Conservation (phyloP, 2,113 vertebrate species). For the Podarcis muralis region DNA sequence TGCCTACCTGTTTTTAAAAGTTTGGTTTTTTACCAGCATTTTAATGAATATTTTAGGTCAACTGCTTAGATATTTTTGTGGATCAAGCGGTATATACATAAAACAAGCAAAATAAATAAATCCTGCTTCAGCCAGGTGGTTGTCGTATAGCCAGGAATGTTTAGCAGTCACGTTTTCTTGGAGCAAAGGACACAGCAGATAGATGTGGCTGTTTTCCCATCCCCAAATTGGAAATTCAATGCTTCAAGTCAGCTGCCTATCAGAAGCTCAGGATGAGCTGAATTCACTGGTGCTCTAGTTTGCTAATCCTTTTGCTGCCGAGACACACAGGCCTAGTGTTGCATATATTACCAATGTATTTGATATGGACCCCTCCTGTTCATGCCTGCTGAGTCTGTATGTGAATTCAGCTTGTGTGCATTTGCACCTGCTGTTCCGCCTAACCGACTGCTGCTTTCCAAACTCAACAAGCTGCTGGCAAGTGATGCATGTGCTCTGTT, state of each 20-base stretch:
- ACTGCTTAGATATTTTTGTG: too few relatives aligned
- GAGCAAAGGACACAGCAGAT: not conserved
- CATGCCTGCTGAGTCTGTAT: not conserved
- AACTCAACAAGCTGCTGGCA: conserved; percentile 27
- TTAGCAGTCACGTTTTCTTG: not conserved
- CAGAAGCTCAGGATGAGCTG: not conserved
- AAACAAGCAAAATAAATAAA: not conserved
- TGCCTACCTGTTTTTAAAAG: too few relatives aligned
- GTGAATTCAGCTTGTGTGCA: conserved; percentile 1
- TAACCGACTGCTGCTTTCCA: conserved; percentile 35
- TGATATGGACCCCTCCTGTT: not conserved
- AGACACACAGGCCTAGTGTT: not conserved
- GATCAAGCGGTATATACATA: too few relatives aligned
- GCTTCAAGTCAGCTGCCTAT: not conserved
- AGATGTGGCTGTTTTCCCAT: not conserved
- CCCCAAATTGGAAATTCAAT: too few relatives aligned
- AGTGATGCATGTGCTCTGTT: conserved; percentile 11
- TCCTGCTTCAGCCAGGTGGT: not conserved
- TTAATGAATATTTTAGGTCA: too few relatives aligned
- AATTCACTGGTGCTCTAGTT: not conserved
- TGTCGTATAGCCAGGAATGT: not conserved
- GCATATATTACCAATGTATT: not conserved
- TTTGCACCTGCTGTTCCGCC: conserved; percentile 18
- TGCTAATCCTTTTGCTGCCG: not conserved
- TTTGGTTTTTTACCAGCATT: too few relatives aligned